Percentiles rank a stretch among this genome's conserved stretches.
These are phyloP conservation scores for Platycheirus rosarum DNA, from an alignment of 2,888 invertebrate genomes.

Conservation along the genomic window DNA sequence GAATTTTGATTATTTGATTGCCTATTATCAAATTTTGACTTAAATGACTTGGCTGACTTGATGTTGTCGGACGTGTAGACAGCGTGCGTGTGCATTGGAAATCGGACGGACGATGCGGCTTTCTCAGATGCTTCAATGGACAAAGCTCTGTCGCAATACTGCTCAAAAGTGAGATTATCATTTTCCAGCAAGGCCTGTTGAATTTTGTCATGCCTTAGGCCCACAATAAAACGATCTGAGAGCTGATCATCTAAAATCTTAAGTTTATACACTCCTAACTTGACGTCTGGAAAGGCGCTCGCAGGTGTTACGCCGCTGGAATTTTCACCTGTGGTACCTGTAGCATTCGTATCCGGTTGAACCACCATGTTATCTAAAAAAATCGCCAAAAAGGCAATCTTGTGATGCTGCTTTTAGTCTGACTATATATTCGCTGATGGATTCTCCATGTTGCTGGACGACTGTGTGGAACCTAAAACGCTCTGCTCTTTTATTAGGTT, in stretches of 20 bases:
- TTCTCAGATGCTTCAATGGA: conserved; percentile 7
- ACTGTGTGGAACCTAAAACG: conserved; percentile 15
- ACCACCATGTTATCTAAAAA: neutral
- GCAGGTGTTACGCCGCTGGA: too few species aligned
- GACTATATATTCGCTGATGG: too few species aligned
- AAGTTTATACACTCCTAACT: conserved; percentile 7
- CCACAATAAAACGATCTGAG: too few species aligned
- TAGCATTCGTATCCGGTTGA: neutral
- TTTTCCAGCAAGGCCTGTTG: conserved; percentile 20
- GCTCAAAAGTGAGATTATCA: conserved; percentile 11
- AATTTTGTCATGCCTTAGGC: conserved; percentile 18
- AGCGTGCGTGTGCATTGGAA: neutral
- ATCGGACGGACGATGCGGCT: conserved; percentile 6
- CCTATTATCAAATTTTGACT: neutral
- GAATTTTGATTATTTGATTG: neutral
- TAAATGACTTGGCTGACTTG: too few species aligned
- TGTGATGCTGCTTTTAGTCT: conserved; percentile 20
- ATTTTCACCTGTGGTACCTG: neutral
- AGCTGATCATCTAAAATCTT: conserved; percentile 28
- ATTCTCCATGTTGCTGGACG: conserved; percentile 20
- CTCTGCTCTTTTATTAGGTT: conserved; percentile 19
- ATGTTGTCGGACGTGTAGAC: neutral
- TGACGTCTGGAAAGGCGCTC: neutral
- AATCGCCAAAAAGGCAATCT: conserved; percentile 32
- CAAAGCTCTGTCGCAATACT: conserved; percentile 11